Evolutionary conservation across 2,113 vertebrate species (phyloP).

Genomic region (Cinclus cinclus): DNA sequence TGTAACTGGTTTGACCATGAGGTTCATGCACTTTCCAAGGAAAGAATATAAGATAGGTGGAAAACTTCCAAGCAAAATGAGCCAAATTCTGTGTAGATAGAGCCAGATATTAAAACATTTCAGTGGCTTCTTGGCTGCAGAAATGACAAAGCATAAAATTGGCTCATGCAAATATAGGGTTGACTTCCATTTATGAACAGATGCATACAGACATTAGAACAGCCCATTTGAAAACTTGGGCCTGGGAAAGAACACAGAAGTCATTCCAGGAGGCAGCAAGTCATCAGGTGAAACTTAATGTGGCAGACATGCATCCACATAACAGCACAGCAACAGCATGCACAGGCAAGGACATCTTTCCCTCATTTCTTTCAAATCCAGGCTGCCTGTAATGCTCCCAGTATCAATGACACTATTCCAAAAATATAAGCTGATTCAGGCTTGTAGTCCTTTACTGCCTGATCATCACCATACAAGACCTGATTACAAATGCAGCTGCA

Average conservation of each 20-base stretch:
- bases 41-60: neutral
- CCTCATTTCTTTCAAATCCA: neutral
- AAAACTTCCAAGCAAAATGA: neutral
- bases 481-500: neutral
- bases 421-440: neutral
- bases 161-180: neutral
- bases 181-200: neutral
- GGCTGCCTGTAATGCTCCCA: neutral
- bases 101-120: neutral
- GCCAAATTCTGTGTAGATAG: neutral
- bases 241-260: neutral
- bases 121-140: neutral
- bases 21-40: neutral
- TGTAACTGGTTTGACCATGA: neutral
- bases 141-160: neutral
- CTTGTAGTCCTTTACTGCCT: neutral
- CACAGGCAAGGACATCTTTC: neutral
- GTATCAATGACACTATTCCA: neutral
- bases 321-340: neutral
- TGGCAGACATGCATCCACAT: accelerated
- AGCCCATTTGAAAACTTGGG: neutral
- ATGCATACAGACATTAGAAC: neutral
- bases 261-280: neutral
- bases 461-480: neutral
- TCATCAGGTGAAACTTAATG: neutral